Evolutionary conservation across 2,113 vertebrate genomes (phyloP), one percentile per base, ranked within the genome.

Genomic region (Athene cunicularia): DNA sequence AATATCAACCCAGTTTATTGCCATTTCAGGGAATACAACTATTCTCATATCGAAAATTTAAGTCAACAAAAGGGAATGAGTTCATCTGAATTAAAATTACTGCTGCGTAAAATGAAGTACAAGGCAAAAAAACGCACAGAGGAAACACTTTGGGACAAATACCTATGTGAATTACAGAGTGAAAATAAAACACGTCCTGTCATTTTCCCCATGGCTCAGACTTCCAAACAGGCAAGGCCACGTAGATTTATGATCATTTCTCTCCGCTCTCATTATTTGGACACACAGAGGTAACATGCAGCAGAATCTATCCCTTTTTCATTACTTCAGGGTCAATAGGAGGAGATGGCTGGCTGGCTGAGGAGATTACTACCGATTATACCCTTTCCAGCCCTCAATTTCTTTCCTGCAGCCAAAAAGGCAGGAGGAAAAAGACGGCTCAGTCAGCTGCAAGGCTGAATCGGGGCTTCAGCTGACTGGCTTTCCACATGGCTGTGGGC

Each of bases 21-120:
- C 30, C 71, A 66, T 28, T 82, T 89, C 62, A 63, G 83, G 76
- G 64, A 84, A 73, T 67, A 63, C 10, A 86, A 39, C n/a, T 67
- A 33, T 50, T 87, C 63, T 84, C 33, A 68, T 63, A 75, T 5
- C 79, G 47, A 86, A 96, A 93, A 74, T 28, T 59, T 85, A 92
- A 86, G 43, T 86, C 62, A 80, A 88, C 47, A 62, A 74, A 86
- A 75, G 56, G 39, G 80, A 96, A 80, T 28, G 27, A 52, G 10
- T 56, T 92, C 7, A 91, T 77, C 52, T 68, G 86, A 93, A 96
- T 95, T 89, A 89, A 95, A 96, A 93, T 52, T 43, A 72, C 45
- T 71, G 77, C 66, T 76, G 58, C 1, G 2, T 58, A 94, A 94
- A 95, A 91, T 45, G 6, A 90, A 93, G 55, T 43, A 74, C 9